Base-by-base conservation (phyloP, 1,140 invertebrate genomes). In the Lordiphosa stackelbergi region DNA sequence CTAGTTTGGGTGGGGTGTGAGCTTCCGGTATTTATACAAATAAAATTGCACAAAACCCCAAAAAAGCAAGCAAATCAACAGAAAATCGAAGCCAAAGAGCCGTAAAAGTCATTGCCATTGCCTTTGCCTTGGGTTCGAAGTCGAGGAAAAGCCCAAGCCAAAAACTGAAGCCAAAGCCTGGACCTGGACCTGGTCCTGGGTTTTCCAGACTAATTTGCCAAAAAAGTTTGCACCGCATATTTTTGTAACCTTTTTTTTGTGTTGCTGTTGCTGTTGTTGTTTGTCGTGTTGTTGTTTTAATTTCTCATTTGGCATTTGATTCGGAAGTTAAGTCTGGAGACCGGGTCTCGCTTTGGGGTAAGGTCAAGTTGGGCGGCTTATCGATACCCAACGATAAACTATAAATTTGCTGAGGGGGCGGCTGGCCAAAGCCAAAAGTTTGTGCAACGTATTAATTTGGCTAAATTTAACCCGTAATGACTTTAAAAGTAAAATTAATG, bases 401-500 rank as follows among this genome's bases (percentile, higher is more conserved):
- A 85, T 85, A 85, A 85, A 85, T 52, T 42, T 41, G 16, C n/a
- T 31, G 24, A 1, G n/a, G 16, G 36, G n/a, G n/a, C n/a, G n/a
- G n/a, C n/a, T n/a, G n/a, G n/a, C n/a, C n/a, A n/a, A n/a, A n/a
- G 5, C 53, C 41, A 70, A 81, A 81, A 83, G 56, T 83, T 73
- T 68, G 75, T 75, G 77, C 78, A 79, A 87, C 78, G 85, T 87
- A 87, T 87, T 87, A 87, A 87, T 87, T 87, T 87, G 85, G 77
- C 85, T 79, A 85, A 87, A 87, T 86, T 87, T 87, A 85, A 85
- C 85, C 85, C 85, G 77, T 87, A 87, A 87, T 87, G 85, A 87
- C 85, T 87, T 87, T 87, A 87, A 87, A 87, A 87, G 85, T 87
- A 87, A 87, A 87, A 87, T 87, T 87, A 87, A 87, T 87, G 85